Evolutionary conservation across 2,113 vertebrate species (phyloP).

Genomic region (Chaetorhynchus papuensis): DNA sequence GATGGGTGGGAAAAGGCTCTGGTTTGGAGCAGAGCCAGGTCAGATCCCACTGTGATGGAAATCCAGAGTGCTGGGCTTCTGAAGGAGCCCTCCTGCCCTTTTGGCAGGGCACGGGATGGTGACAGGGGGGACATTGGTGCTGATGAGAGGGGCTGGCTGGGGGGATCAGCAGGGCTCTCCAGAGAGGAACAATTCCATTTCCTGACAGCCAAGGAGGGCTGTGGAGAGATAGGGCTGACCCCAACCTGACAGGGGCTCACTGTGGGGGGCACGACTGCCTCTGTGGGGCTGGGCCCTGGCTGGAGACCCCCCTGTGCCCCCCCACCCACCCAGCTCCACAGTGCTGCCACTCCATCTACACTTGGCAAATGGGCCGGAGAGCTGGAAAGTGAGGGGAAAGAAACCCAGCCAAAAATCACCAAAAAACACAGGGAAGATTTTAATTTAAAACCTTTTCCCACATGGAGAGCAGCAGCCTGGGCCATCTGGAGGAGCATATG

Average conservation of each 20-base stretch:
- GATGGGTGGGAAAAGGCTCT: neutral
- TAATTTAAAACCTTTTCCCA: neutral
- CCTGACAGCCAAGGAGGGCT: neutral
- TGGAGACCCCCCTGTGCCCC: neutral
- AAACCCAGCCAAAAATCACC: neutral
- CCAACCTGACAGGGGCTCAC: neutral
- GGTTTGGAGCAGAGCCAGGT: neutral
- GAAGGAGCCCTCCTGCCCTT: neutral
- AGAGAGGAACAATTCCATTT: neutral
- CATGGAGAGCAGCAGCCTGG: neutral
- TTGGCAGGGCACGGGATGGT: neutral
- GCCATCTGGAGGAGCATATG: conserved; percentile 40
- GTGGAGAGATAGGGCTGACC: neutral
- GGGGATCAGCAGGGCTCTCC: neutral
- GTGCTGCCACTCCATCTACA: neutral
- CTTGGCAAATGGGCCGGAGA: neutral
- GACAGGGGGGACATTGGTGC: neutral
- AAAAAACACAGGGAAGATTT: conserved; percentile 11
- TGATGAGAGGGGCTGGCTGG: neutral
- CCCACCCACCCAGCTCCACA: accelerated
- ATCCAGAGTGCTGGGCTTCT: neutral
- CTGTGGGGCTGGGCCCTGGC: neutral
- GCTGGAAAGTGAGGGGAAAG: neutral
- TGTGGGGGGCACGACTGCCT: neutral
- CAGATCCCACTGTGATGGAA: neutral